A percentile compares a stretch with the other conserved stretches of the same genome.
Evolutionary conservation across 1,140 invertebrate genomes (phyloP).

Genomic region (Leptoteleia sp.): DNA sequence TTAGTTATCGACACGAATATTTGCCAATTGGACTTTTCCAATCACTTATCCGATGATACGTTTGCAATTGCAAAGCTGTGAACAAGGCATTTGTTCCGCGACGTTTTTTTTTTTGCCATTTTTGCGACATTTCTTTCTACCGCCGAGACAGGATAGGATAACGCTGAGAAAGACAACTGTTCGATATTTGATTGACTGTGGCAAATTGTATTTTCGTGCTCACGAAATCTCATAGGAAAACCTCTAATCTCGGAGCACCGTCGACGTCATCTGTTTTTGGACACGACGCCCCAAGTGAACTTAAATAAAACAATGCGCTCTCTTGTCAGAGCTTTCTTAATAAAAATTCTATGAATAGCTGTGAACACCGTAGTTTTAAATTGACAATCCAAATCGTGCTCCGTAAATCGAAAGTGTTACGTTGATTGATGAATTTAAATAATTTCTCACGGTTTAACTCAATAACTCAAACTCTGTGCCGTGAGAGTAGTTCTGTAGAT

Average conservation of each 20-base stretch:
- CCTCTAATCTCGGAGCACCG: slow-evolving; percentile 35
- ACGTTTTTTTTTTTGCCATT: not conserved
- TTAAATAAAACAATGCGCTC: slow-evolving; percentile 28
- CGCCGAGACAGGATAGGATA: slow-evolving; percentile 10
- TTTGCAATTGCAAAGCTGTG: not conserved
- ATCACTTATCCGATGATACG: not conserved
- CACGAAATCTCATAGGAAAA: slow-evolving; percentile 43
- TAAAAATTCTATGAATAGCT: too few relatives aligned
- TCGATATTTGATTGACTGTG: slow-evolving; percentile 35
- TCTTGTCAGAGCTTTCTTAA: slow-evolving; percentile 15
- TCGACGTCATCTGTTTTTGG: slow-evolving; percentile 13
- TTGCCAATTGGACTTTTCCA: too few relatives aligned
- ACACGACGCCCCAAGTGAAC: slow-evolving; percentile 14
- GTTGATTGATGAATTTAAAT: too few relatives aligned
- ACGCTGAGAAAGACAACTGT: slow-evolving; percentile 25
- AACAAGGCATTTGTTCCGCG: not conserved
- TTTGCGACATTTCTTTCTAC: not conserved
- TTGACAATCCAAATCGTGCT: too few relatives aligned
- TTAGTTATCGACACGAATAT: too few relatives aligned
- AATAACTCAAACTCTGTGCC: too few relatives aligned
- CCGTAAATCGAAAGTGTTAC: too few relatives aligned
- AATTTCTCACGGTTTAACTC: too few relatives aligned
- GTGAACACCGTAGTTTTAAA: too few relatives aligned
- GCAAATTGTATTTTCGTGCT: slow-evolving; percentile 45
- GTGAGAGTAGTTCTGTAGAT: too few relatives aligned